Conservation (phyloP, 2,797 vertebrate genomes). For the Pristis pectinata region DNA sequence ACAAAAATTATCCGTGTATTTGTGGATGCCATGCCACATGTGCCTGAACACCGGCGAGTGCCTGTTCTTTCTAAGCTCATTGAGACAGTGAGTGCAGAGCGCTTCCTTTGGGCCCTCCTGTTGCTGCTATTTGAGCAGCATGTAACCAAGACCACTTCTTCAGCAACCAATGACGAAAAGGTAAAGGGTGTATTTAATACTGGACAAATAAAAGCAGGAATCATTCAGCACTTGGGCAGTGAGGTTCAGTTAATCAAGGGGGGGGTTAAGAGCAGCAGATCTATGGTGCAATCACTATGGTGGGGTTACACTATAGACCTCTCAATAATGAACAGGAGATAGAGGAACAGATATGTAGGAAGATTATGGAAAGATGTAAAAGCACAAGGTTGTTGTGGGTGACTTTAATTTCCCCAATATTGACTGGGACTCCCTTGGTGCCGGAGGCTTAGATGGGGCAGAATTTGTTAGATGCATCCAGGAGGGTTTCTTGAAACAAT, state of each 20-base stretch:
- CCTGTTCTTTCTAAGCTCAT: slow-evolving; percentile 76
- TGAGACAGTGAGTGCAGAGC: slow-evolving; percentile 66
- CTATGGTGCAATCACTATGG: too few species aligned
- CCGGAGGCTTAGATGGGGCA: too few species aligned
- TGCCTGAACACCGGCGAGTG: slow-evolving; percentile 82
- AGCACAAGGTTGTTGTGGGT: too few species aligned
- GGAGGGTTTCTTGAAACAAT: too few species aligned
- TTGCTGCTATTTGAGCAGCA: slow-evolving; percentile 82
- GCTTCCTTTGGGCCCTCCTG: slow-evolving; percentile 84
- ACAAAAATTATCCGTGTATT: slow-evolving; percentile 76
- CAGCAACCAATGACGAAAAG: slow-evolving; percentile 63
- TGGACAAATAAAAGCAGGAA: background rate
- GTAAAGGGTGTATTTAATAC: slow-evolving; percentile 45
- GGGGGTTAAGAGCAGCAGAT: background rate
- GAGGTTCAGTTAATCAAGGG: background rate
- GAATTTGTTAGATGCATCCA: too few species aligned
- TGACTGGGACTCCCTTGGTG: too few species aligned
- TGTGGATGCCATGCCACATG: slow-evolving; percentile 82
- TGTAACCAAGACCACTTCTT: slow-evolving; percentile 60
- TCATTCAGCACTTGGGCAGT: background rate
- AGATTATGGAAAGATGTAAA: too few species aligned
- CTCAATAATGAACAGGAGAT: too few species aligned
- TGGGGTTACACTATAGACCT: too few species aligned
- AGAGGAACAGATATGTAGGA: too few species aligned
- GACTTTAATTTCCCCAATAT: too few species aligned